Base-by-base conservation (phyloP, 2,888 invertebrate genomes). In the Tiliacea aurago region DNA sequence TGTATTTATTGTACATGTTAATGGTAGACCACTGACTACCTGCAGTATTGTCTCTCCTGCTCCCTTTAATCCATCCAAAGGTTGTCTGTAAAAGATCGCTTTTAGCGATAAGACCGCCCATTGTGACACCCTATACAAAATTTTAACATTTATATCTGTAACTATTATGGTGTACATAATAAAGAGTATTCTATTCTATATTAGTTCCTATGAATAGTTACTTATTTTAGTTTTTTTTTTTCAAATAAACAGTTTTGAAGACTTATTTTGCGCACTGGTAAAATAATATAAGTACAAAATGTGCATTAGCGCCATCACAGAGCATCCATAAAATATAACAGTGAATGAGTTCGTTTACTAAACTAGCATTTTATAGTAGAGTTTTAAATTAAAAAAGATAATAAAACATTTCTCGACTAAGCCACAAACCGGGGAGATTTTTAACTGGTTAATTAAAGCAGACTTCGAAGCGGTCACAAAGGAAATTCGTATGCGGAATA, bases 401-500 rank as follows among this genome's bases (percentile, higher is more conserved):
- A 18, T 15, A 56, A 65, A 79, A 28, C 45, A 7, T 13, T 41
- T 33, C 20, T 67, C 33, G 3, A 51, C 43, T 41, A 53, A 62
- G 3, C 43, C 53, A 55, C 45, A 43, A 78, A 61, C 43, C 11
- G 47, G 62, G 37, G 49, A 67, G 56, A 71, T 62, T 61, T 76
- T 63, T 58, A 68, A 66, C 59, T 58, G 75, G 56, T 58, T 58
- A 70, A 75, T 78, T 73, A 76, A 82, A 78, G 63, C 43, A 71
- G 64, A 51, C 45, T 70, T 70, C 28, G 62, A n/a, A 70, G 59
- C 61, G 47, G 43, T 41, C 70, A 72, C 73, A 83, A 76, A 70
- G 55, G 58, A 75, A 80, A 78, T 67, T 80, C 83, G 66, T 78
- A 76, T 63, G 70, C 68, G 81, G 70, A 77, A 84, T 81, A 82